Evolutionary conservation across 2,888 invertebrate species (phyloP), one percentile per base, ranked within the genome.

Genomic region (Eueremaeus valkanovi): DNA sequence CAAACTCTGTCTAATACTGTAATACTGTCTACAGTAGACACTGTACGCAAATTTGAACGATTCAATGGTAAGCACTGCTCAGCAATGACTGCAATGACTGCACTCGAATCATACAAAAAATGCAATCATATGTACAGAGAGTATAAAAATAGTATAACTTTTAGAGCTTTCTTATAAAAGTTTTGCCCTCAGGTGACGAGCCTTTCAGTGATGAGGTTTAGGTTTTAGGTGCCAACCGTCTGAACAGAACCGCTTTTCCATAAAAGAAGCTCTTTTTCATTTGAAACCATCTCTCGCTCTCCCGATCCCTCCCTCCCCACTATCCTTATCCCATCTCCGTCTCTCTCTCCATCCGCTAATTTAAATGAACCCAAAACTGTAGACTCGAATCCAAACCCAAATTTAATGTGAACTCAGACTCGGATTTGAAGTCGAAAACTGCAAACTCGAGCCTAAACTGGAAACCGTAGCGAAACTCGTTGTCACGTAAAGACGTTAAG

Each of bases 151-250:
- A 55, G 24, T 55, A 55, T 55, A 18, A 21, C 24, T 55, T 9
- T 18, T 66, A 66, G 36, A 66, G 40, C 36, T 66, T 66, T 66
- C 36, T n/a, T 66, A 66, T 66, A 66, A 63, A 63, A 66, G 31
- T 66, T 58, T 58, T 66, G 66, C 66, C 66, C 63, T 29, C 36
- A 66, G 66, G 66, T 40, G 21, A 66, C 40, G 11, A 66, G 66
- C 66, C 40, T 66, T 66, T n/a, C 21, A 66, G 66, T 66, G 36
- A 66, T 40, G 66, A 66, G 13, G n/a, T n/a, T n/a, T 6, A 51
- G 21, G 63, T 66, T 66, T 66, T 40, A 66, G 66, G 66, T 66
- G 66, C 66, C 66, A 66, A 66, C 36, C 40, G 16, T 40, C 66
- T 24, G 24, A 18, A 11, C 31, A 31, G 6, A 21, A 66, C 66